phyloP scores from a whole-genome alignment of 2,113 vertebrate species.

The Regulus satrapa region DNA sequence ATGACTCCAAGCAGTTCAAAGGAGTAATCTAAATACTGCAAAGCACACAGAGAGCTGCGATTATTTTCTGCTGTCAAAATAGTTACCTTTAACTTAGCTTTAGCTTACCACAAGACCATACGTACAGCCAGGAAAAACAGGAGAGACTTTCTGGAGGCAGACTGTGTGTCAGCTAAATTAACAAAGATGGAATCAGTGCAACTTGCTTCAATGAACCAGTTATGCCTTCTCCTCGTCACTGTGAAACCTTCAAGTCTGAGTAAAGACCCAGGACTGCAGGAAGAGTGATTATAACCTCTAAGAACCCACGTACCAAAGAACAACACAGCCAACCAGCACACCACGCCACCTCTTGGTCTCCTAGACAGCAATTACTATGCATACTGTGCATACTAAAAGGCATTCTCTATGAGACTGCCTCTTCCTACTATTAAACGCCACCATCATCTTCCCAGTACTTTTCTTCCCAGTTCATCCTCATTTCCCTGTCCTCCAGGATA shows the following conservation, averaged over 20 bases:
- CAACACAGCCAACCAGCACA: background rate
- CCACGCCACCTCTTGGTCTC: background rate
- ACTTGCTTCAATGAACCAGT: background rate
- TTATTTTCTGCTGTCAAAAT: slow-evolving; percentile 16
- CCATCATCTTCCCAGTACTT: background rate
- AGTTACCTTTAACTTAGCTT: background rate
- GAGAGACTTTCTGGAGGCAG: background rate
- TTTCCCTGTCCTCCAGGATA: background rate
- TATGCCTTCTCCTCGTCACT: background rate
- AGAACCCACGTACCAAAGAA: background rate
- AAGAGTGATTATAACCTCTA: background rate
- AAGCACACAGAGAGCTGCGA: background rate
- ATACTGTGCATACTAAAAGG: background rate
- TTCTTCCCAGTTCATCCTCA: background rate
- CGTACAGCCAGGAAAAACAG: background rate
- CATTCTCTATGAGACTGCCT: background rate
- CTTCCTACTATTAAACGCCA: background rate
- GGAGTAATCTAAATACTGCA: background rate
- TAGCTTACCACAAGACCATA: background rate
- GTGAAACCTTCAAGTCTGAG: background rate
- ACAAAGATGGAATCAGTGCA: background rate
- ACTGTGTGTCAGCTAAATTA: background rate
- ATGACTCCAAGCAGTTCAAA: slow-evolving; percentile 31
- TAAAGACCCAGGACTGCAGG: background rate
- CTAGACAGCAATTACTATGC: background rate